Base-by-base conservation (phyloP, 1,140 invertebrate species). In the Zaprionus davidi region DNA sequence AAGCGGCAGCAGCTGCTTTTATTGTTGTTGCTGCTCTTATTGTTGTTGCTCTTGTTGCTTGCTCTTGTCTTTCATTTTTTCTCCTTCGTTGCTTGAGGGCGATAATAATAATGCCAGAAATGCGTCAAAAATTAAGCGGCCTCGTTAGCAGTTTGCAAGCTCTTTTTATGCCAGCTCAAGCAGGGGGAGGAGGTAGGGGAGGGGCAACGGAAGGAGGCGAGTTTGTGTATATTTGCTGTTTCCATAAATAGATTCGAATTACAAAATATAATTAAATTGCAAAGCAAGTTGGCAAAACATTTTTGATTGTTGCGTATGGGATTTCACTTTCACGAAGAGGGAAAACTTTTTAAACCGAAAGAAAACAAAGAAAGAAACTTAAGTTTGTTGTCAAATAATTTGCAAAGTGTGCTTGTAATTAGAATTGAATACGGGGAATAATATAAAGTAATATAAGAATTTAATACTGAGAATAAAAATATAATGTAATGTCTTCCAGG, bases 91-190 rank as follows among this genome's bases (percentile, higher is more conserved):
- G 31, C 65, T 56, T 49, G n/a, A 62, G 81, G 69, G 59, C 66
- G 72, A 81, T 90, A 71, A 81, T 67, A 58, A 79, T 74, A 78
- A 81, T 62, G 59, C 69, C 70, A 68, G 53, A 69, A 84, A 81
- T 77, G 67, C 67, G 72, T 88, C 55, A 78, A 81, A 83, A 76
- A 82, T 75, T 66, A 78, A 67, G 71, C 60, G 41, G 24, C 67
- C 63, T 74, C 56, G 62, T 59, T 64, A 67, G 46, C 58, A 60
- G 49, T 53, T 72, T 73, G 38, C 57, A 60, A 59, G 62, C 31
- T 38, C 22, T 36, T 68, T 76, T 60, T 34, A 22, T 28, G 24
- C 55, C 59, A 26, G 24, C n/a, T 24, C 36, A 38, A 38, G 36
- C 41, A 17, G 1, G 20, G 17, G n/a, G 26, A 5, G 28, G 6